Conservation (phyloP, 2,113 vertebrate species). For the Centropus bengalensis region DNA sequence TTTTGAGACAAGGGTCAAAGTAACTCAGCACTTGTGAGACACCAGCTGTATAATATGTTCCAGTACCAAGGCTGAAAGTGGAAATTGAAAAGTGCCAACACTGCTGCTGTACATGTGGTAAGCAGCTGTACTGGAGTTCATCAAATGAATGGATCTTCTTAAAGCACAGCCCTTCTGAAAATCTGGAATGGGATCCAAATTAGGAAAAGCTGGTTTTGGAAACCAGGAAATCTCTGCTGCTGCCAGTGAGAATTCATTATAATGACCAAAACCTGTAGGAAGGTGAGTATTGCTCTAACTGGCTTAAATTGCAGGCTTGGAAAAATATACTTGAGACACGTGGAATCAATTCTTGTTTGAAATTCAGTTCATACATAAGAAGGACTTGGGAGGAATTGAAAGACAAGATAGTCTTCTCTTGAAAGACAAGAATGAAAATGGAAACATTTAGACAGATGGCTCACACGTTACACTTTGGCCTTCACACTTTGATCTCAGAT, state of each 20-base stretch:
- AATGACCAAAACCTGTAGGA: slow-evolving; percentile 25
- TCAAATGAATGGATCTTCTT: neutral
- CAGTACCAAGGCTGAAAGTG: neutral
- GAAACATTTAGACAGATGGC: neutral
- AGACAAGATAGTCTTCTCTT: slow-evolving; percentile 8
- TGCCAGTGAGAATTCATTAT: slow-evolving; percentile 23
- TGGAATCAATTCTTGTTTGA: slow-evolving; percentile 70
- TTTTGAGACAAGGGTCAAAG: neutral
- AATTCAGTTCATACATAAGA: slow-evolving; percentile 37
- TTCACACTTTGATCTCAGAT: neutral
- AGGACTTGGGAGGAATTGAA: neutral
- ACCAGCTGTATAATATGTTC: neutral
- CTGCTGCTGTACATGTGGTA: slow-evolving; percentile 11
- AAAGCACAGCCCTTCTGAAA: neutral
- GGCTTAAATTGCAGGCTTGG: slow-evolving; percentile 28
- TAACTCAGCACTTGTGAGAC: neutral
- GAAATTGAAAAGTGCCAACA: neutral
- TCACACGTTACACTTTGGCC: neutral
- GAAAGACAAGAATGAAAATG: neutral
- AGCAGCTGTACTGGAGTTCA: slow-evolving; percentile 39
- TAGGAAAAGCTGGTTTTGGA: slow-evolving; percentile 6
- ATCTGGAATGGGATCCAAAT: neutral
- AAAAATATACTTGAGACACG: slow-evolving; percentile 65
- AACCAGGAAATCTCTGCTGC: neutral
- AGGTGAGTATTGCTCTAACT: slow-evolving; percentile 33